Base-by-base conservation (phyloP, 2,888 invertebrate genomes). In the Byasa hedistus region DNA sequence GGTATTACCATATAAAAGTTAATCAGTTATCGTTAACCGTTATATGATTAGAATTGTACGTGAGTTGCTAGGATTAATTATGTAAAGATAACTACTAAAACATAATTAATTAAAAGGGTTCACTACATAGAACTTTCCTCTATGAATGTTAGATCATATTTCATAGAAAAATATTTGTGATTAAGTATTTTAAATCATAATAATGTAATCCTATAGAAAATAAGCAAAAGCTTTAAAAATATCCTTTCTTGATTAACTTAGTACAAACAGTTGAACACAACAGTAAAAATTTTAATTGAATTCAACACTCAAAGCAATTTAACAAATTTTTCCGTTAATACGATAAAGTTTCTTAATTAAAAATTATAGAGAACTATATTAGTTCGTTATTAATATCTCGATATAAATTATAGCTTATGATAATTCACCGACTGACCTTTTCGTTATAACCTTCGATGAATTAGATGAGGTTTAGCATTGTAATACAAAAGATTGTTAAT, bases 381-480 rank as follows among this genome's bases (percentile, higher is more conserved):
- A 32, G 10, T 44, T 44, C 12, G 4, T 44, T 44, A 2, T 44
- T 44, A 44, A 44, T 44, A 44, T 44, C 17, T 44, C 3, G 44
- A 17, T 44, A 44, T 44, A 15, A 7, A 56, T 19, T n/a, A 56
- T 24, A 27, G 19, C 17, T 19, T n/a, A 24, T 24, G 36, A 58
- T 39, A 58, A 15, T 58, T 23, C 19, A 22, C 3, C 44, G 21
- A 39, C 15, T 59, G 48, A 59, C 59, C 59, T 51, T 27, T 39
- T 22, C 12, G 3, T 24, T 51, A 24, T 59, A 51, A 51, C 59
- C 59, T 59, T 51, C n/a, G 10, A 24, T 27, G n/a, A 51, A 24
- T 23, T 48, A 59, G 44, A 24, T 27, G 48, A 59, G 48, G n/a
- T 8, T 59, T 17, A 24, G 8, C 23, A 21, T 48, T n/a, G 59